Percentiles rank a stretch among this genome's conserved stretches.
These are phyloP conservation scores for Epicauta chinensis DNA, from an alignment of 1,140 invertebrate species.

Conservation along the genomic window DNA sequence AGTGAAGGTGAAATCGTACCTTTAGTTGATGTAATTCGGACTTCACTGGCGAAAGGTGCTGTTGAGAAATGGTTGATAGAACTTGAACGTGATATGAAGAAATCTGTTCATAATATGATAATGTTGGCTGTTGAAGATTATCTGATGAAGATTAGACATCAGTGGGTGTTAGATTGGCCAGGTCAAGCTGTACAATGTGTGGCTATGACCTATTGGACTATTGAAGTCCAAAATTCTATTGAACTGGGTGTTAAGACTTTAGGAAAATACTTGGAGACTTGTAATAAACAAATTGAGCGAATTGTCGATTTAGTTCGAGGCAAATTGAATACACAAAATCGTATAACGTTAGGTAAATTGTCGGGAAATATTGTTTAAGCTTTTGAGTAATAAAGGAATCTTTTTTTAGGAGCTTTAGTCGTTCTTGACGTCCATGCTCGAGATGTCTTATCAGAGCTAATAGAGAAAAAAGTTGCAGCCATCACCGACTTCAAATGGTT, in stretches of 20 bases:
- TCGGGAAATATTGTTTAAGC: slow-evolving; percentile 33
- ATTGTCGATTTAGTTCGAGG: slow-evolving; percentile 56
- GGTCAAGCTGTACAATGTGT: slow-evolving; percentile 85
- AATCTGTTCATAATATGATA: slow-evolving; percentile 66
- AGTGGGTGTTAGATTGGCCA: slow-evolving; percentile 81
- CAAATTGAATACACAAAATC: slow-evolving; percentile 78
- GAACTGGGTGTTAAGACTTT: slow-evolving; percentile 45
- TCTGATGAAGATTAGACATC: slow-evolving; percentile 52
- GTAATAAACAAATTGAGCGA: slow-evolving; percentile 51
- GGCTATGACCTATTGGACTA: slow-evolving; percentile 85
- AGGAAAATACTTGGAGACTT: slow-evolving; percentile 29
- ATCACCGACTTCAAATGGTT: slow-evolving; percentile 89
- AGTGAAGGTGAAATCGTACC: slow-evolving; percentile 75
- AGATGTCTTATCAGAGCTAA: slow-evolving; percentile 75
- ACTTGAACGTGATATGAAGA: slow-evolving; percentile 76
- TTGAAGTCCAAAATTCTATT: slow-evolving; percentile 66
- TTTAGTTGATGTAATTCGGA: slow-evolving; percentile 65
- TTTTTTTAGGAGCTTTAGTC: slow-evolving; percentile 79
- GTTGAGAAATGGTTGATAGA: slow-evolving; percentile 91
- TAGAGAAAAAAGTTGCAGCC: slow-evolving; percentile 58
- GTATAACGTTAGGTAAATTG: slow-evolving; percentile 73
- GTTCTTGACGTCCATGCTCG: slow-evolving; percentile 89
- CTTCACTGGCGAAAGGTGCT: slow-evolving; percentile 72
- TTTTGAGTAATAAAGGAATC: slow-evolving; percentile 58
- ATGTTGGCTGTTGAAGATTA: slow-evolving; percentile 66